Conservation (phyloP, 2,888 invertebrate genomes). For the Philaethria dido region DNA sequence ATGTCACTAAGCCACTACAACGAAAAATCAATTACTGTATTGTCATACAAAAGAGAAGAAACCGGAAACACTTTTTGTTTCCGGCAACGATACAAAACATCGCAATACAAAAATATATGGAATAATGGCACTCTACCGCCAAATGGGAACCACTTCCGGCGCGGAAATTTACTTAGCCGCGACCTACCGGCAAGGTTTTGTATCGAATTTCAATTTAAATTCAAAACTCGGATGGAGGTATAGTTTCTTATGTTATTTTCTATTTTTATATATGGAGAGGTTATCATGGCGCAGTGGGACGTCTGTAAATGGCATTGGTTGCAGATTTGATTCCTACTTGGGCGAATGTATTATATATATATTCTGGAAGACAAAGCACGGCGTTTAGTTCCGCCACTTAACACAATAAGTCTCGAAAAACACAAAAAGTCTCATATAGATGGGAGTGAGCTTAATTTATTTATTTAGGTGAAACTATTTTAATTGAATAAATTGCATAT, state of each 20-base stretch:
- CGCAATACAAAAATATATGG: conserved; percentile 52
- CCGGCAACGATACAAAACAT: conserved; percentile 19
- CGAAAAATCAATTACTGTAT: conserved; percentile 5
- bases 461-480: too few species aligned
- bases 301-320: too few species aligned
- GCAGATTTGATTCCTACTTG: too few species aligned
- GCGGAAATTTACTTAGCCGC: conserved; percentile 76
- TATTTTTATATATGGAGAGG: not conserved
- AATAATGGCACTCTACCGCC: conserved; percentile 66
- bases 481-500: too few species aligned
- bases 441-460: too few species aligned
- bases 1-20: too few species aligned
- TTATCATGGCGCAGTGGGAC: too few species aligned
- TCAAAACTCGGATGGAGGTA: conserved; percentile 14
- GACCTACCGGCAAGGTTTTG: conserved; percentile 54
- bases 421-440: too few species aligned
- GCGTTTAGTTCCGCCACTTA: too few species aligned
- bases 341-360: too few species aligned
- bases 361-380: too few species aligned
- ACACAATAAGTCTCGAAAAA: too few species aligned
- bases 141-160: conserved; percentile 71
- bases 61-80: conserved; percentile 15
- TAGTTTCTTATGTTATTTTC: not conserved
- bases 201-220: conserved; percentile 38
- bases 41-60: conserved; percentile 12